Conservation (phyloP, 1,140 invertebrate species). For the Drosophila ficusphila region DNA sequence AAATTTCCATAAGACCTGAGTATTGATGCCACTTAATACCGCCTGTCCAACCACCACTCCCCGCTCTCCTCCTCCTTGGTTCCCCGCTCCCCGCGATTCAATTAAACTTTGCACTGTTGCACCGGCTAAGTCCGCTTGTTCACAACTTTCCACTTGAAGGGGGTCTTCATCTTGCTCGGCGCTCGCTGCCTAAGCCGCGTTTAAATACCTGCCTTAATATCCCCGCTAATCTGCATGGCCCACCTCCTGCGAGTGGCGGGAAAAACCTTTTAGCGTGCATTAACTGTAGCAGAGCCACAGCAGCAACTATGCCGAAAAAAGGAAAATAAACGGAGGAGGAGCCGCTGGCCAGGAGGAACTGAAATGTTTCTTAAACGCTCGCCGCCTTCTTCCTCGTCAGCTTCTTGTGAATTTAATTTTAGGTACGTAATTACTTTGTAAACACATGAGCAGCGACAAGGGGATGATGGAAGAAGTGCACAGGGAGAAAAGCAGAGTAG, state of each 20-base stretch:
- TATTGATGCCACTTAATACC: conserved; percentile 70
- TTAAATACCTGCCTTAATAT: conserved; percentile 75
- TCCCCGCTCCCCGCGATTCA: conserved; percentile 36
- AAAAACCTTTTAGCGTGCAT: conserved; percentile 77
- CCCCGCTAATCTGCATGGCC: conserved; percentile 72
- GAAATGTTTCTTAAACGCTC: conserved; percentile 72
- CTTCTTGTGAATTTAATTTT: conserved; percentile 82
- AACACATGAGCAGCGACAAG: conserved; percentile 73
- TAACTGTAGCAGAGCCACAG: conserved; percentile 49
- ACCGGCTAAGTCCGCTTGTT: conserved; percentile 69
- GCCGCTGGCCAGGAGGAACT: conserved; percentile 1
- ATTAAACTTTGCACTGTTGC: conserved; percentile 75
- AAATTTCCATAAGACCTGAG: conserved; percentile 47
- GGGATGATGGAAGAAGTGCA: background rate
- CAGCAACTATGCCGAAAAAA: conserved; percentile 56
- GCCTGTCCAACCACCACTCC: conserved; percentile 8
- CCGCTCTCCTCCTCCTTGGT: background rate
- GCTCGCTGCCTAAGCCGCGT: conserved; percentile 63
- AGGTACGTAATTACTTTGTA: conserved; percentile 83
- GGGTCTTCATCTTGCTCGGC: conserved; percentile 31
- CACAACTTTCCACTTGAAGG: conserved; percentile 71
- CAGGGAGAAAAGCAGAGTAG: conserved; percentile 1
- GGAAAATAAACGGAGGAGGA: conserved; percentile 6
- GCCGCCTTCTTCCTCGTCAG: conserved; percentile 22
- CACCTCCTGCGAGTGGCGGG: conserved; percentile 27